These are phyloP conservation scores for Gonioctena quinquepunctata DNA, from an alignment of 1,140 invertebrate genomes.

Conservation along the genomic window DNA sequence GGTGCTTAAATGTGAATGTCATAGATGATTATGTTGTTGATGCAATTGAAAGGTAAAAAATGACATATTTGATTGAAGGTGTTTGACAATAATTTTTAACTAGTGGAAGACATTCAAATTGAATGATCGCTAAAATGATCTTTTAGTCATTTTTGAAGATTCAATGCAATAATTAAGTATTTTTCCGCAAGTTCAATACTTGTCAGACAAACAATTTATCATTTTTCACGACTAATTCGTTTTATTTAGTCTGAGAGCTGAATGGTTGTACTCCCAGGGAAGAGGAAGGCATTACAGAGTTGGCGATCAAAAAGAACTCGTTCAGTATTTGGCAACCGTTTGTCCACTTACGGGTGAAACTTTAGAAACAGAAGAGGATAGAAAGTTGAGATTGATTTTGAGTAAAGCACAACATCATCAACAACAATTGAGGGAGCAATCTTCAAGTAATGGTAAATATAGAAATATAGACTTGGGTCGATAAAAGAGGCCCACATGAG, in stretches of 20 bases:
- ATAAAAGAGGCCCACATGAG: no score
- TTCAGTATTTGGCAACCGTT: conserved; percentile 78
- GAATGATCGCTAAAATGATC: no score
- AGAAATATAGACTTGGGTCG: neutral
- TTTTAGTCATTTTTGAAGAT: no score
- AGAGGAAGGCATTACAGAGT: conserved; percentile 83
- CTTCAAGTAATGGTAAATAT: conserved; percentile 15
- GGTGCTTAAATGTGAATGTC: conserved; percentile 84
- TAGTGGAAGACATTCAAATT: no score
- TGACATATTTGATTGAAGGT: no score
- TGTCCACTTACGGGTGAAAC: conserved; percentile 77
- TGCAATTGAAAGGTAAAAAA: conserved; percentile 81
- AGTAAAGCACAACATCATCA: conserved; percentile 91
- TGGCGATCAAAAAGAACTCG: conserved; percentile 81
- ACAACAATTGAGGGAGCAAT: conserved; percentile 71
- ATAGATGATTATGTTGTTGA: conserved; percentile 88
- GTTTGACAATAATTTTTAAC: no score
- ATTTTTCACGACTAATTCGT: neutral
- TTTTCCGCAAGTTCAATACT: no score
- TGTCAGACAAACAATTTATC: no score
- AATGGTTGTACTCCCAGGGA: conserved; percentile 93
- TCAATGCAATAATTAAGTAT: no score
- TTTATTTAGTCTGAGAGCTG: conserved; percentile 81
- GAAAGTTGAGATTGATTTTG: conserved; percentile 80
- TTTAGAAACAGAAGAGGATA: conserved; percentile 81